Evolutionary conservation across 2,888 invertebrate genomes (phyloP).

Genomic region (Drosophila merina): DNA sequence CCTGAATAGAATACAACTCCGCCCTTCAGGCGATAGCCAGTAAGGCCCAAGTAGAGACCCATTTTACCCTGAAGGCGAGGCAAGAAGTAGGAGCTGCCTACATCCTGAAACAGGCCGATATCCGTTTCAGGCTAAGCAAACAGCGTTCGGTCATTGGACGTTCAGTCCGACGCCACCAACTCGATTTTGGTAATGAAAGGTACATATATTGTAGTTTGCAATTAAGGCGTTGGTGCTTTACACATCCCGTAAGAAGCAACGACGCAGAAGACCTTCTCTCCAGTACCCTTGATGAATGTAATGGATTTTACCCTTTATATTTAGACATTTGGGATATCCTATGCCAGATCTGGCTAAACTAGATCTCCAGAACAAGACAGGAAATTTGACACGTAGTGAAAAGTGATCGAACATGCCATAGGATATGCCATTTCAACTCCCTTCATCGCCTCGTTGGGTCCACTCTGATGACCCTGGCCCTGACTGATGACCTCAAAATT

Average conservation of each 20-base stretch:
- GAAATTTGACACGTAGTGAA: too few species aligned
- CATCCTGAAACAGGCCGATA: constrained; percentile 98
- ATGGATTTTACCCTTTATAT: too few species aligned
- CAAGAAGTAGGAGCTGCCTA: constrained; percentile 96
- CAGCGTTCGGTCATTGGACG: constrained; percentile 96
- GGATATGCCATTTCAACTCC: too few species aligned
- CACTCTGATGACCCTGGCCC: too few species aligned
- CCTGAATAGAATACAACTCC: constrained; percentile 94
- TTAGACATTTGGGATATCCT: too few species aligned
- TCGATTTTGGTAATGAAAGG: constrained; percentile 98
- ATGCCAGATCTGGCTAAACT: too few species aligned
- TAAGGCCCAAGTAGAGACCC: constrained; percentile 95
- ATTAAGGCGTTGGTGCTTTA: constrained; percentile 94
- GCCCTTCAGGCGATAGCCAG: constrained; percentile 91
- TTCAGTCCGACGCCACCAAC: constrained; percentile 98
- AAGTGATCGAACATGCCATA: too few species aligned
- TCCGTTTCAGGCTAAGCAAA: constrained; percentile 99
- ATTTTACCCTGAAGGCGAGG: constrained; percentile 93
- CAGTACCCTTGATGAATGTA: constrained; percentile 89
- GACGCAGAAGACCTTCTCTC: constrained; percentile 98
- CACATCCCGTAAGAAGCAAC: constrained; percentile 93
- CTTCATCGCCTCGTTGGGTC: too few species aligned
- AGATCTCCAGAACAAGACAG: too few species aligned
- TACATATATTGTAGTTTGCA: constrained; percentile 90
- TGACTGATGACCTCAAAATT: too few species aligned